A percentile compares a stretch with the other conserved stretches of the same genome.
These are phyloP conservation scores for Ceratothoa steindachneri DNA, from an alignment of 2,888 invertebrate genomes.

Conservation along the genomic window DNA sequence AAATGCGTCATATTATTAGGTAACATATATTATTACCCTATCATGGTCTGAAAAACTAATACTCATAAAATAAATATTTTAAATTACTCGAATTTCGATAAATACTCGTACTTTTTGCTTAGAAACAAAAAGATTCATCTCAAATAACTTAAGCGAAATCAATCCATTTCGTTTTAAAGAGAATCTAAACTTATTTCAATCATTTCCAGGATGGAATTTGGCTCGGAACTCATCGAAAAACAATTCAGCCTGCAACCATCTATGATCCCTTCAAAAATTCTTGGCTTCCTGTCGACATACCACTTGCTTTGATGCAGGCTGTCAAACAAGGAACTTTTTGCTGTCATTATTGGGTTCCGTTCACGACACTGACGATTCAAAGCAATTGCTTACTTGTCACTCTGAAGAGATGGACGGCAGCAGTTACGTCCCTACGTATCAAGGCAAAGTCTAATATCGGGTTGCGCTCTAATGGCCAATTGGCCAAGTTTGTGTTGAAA, in stretches of 20 bases:
- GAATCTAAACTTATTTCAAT: no score
- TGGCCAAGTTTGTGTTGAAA: neutral
- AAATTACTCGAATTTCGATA: no score
- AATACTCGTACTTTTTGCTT: no score
- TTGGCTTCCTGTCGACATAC: neutral
- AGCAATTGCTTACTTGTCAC: slow-evolving; percentile 39
- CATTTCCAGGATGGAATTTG: slow-evolving; percentile 34
- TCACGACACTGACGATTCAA: neutral
- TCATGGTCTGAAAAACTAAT: no score
- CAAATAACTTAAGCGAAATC: no score
- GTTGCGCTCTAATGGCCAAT: no score
- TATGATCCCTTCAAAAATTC: slow-evolving; percentile 27
- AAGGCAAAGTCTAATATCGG: no score
- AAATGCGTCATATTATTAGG: no score
- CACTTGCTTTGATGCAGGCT: neutral
- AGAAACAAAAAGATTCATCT: no score
- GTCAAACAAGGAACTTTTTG: slow-evolving; percentile 34
- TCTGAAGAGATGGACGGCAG: slow-evolving; percentile 16
- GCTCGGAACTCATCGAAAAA: neutral
- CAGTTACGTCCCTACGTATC: slow-evolving; percentile 15
- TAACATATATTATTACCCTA: no score
- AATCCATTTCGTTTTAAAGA: no score
- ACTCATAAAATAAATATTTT: no score
- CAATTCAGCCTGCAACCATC: slow-evolving; percentile 22
- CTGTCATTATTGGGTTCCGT: slow-evolving; percentile 29